These are phyloP conservation scores for Steatocranus sp. DNA, from an alignment of 2,797 vertebrate genomes.

Conservation along the genomic window DNA sequence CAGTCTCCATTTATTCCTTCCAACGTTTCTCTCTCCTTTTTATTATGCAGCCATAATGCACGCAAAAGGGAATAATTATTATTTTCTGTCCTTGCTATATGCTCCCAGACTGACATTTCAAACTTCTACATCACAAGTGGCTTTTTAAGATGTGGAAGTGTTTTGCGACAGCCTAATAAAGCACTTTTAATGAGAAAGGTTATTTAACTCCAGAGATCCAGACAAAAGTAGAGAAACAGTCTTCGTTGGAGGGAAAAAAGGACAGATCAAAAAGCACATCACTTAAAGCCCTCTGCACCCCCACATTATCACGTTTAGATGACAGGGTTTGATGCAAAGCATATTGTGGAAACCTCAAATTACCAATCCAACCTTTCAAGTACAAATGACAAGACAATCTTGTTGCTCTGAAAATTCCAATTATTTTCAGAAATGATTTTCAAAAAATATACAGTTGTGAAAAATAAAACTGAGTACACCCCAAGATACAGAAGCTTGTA, in stretches of 20 bases:
- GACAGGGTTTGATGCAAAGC: neutral
- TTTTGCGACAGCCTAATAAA: neutral
- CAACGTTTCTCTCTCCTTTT: neutral
- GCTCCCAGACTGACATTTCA: neutral
- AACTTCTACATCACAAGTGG: neutral
- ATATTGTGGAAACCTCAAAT: neutral
- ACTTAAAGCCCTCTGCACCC: neutral
- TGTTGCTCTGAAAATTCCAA: neutral
- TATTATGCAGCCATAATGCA: slow-evolving; percentile 1
- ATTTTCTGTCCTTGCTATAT: neutral
- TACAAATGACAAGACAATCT: neutral
- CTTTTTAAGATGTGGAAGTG: neutral
- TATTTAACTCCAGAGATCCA: neutral
- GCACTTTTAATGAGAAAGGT: neutral
- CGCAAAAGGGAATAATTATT: neutral
- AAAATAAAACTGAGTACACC: neutral
- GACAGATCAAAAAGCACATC: neutral
- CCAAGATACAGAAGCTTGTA: neutral
- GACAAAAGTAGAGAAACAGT: neutral
- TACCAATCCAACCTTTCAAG: neutral
- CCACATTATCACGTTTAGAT: neutral
- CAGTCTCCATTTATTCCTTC: slow-evolving; percentile 19
- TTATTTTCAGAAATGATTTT: neutral
- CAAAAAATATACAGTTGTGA: neutral
- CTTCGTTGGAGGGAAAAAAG: neutral